Base-by-base conservation (phyloP, 2,797 vertebrate genomes). In the Lates japonicus region DNA sequence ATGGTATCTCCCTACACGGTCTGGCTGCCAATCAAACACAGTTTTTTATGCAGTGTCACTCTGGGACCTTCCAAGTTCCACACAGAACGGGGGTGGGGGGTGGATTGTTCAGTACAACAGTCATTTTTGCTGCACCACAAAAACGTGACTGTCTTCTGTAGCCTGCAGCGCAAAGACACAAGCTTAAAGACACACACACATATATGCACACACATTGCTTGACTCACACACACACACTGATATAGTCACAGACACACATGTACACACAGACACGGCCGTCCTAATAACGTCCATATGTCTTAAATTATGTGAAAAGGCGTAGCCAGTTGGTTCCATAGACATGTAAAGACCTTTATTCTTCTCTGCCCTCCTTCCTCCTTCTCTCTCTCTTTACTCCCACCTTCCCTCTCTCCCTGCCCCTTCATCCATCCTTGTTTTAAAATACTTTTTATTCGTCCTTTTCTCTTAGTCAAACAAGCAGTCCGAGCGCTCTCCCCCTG, bases 301-400 rank as follows among this genome's bases (percentile, higher is more conserved):
- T 94, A 94, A 94, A 95, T 95, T 95, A 96, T 94, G 92, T 91
- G 93, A 95, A n/a, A n/a, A n/a, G n/a, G n/a, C n/a, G n/a, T n/a
- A n/a, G n/a, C n/a, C n/a, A n/a, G 93, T 94, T 94, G 92, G 92
- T 95, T 95, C 92, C 92, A 92, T 90, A 89, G n/a, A n/a, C n/a
- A n/a, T n/a, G 93, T 94, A 94, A 95, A 94, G 91, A 95, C 92
- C 90, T 94, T 95, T 94, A 93, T 95, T 94, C 92, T 93, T 90
- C 88, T 83, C 84, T 72, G 65, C 78, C 82, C 82, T 82, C 74
- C 77, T 83, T 72, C 61, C 58, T 65, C 67, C 35, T 31, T 74
- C 55, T 55, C 46, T 70, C 79, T 75, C 61, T 51, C 77, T 59
- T 25, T 63, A 25, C 84, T 84, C 85, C 88, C 90, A 88, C 92